These are phyloP conservation scores for Betta splendens DNA, from an alignment of 2,797 vertebrate genomes.

Conservation along the genomic window DNA sequence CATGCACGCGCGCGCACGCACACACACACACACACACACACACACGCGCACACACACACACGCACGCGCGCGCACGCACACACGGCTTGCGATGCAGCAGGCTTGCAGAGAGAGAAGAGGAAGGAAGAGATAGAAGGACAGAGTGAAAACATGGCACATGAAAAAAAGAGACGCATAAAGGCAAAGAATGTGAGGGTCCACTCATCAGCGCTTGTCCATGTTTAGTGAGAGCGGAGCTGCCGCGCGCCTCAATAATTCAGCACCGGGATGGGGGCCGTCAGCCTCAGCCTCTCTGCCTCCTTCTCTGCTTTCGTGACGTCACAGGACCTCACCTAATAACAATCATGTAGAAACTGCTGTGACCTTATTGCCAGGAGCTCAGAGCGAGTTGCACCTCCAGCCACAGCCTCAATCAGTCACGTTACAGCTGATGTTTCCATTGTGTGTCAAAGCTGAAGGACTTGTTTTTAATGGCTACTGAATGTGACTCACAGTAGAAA, in stretches of 20 bases:
- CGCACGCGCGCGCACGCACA: constrained; percentile 25
- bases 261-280: constrained; percentile 60
- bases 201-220: constrained; percentile 56
- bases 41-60: constrained; percentile 24
- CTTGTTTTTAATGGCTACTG: neutral
- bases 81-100: constrained; percentile 46
- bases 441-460: neutral
- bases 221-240: constrained; percentile 59
- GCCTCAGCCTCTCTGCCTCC: constrained; percentile 24
- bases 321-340: constrained; percentile 59
- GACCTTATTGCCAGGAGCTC: neutral
- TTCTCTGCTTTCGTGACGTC: constrained; percentile 43
- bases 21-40: constrained; percentile 21
- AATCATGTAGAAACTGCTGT: no score
- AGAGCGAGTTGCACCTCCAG: neutral
- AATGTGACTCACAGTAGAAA: neutral
- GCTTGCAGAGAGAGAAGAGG: constrained; percentile 31
- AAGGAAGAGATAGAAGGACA: constrained; percentile 11
- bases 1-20: no score
- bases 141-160: constrained; percentile 9
- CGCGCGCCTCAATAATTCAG: constrained; percentile 78
- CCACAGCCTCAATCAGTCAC: constrained; percentile 1
- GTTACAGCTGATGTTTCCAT: neutral
- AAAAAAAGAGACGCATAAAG: constrained; percentile 23
- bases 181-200: constrained; percentile 44